These are phyloP conservation scores for Pterobdella sp. DNA, from an alignment of 2,888 invertebrate genomes.

Conservation along the genomic window DNA sequence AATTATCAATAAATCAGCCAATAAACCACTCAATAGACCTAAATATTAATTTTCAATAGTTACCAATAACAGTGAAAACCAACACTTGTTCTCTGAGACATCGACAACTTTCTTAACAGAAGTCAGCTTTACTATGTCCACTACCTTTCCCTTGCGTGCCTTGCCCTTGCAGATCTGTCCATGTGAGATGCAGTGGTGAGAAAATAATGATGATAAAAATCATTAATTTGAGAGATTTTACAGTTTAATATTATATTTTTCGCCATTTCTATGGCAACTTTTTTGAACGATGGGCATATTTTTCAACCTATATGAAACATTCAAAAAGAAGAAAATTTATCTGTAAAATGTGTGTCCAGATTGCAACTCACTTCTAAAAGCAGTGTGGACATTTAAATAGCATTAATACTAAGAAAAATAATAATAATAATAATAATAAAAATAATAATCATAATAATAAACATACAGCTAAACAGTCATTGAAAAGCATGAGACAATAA, in stretches of 20 bases:
- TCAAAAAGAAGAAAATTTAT: too few species aligned
- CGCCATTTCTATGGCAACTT: too few species aligned
- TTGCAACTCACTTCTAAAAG: too few species aligned
- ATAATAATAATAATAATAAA: slow-evolving; percentile 5
- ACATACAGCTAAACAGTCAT: slow-evolving; percentile 80
- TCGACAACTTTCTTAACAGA: slow-evolving; percentile 2
- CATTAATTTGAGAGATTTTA: too few species aligned
- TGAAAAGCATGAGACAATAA: slow-evolving; percentile 81
- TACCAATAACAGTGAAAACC: neutral
- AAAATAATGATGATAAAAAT: too few species aligned
- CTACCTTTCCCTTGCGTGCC: slow-evolving; percentile 8
- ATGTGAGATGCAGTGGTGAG: too few species aligned
- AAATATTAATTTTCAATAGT: neutral
- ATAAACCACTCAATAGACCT: neutral
- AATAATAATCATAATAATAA: neutral
- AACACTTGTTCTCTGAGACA: neutral
- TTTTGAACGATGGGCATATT: too few species aligned
- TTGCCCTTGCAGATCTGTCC: neutral
- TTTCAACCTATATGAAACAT: too few species aligned
- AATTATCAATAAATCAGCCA: neutral
- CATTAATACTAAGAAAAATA: neutral
- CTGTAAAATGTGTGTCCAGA: too few species aligned
- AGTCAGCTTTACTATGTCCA: neutral
- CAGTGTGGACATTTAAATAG: too few species aligned
- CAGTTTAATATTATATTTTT: too few species aligned